Percentiles rank a stretch among this genome's conserved stretches.
Conservation (phyloP, 2,113 vertebrate genomes). For the Anolis sagrei region DNA sequence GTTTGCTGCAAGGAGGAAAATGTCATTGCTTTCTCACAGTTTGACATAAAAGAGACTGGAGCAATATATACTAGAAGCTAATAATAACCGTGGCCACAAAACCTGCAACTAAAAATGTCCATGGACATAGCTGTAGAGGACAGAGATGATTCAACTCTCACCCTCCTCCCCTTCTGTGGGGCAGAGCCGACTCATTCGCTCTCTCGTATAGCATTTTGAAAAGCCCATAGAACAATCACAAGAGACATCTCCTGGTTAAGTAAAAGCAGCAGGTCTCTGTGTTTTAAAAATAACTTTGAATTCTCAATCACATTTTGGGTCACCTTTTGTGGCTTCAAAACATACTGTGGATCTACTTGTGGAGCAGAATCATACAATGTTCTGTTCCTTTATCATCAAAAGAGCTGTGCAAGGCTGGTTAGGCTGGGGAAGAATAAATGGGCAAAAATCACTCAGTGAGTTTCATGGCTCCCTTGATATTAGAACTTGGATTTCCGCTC, state of each 20-base stretch:
- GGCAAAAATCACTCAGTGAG: not conserved
- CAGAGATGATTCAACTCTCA: not conserved
- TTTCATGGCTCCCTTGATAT: not conserved
- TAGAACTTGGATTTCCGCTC: not conserved
- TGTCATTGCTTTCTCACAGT: slow-evolving; percentile 17
- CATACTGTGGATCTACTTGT: not conserved
- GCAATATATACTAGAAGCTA: slow-evolving; percentile 19
- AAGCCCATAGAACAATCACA: not conserved
- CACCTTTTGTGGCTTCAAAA: no score
- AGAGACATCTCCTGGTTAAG: no score
- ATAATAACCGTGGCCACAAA: slow-evolving; percentile 19
- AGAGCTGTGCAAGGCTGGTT: not conserved
- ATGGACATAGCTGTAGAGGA: not conserved
- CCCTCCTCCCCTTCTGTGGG: not conserved
- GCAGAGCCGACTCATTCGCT: not conserved
- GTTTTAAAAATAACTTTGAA: not conserved
- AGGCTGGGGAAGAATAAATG: not conserved
- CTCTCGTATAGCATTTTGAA: not conserved
- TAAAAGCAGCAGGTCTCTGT: not conserved
- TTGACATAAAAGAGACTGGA: slow-evolving; percentile 38
- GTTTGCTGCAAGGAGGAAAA: slow-evolving; percentile 30
- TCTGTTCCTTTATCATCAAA: not conserved
- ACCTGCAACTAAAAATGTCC: slow-evolving; percentile 42
- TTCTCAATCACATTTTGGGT: not conserved
- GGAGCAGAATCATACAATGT: not conserved